These are phyloP conservation scores for Troides aeacus DNA, from an alignment of 2,888 invertebrate species.

Conservation along the genomic window DNA sequence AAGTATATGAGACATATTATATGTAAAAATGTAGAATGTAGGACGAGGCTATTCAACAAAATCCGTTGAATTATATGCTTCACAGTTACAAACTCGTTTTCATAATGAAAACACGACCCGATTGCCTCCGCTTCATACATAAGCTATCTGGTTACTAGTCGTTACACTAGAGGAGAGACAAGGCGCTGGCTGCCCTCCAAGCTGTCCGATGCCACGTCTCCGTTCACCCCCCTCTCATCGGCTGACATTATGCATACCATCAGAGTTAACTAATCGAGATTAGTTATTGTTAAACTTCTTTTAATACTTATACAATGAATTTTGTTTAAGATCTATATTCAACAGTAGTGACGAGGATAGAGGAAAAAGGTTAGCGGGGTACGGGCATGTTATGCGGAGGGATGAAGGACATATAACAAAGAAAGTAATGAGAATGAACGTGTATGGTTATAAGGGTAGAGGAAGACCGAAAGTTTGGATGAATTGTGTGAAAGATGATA, in stretches of 20 bases:
- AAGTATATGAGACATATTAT: no score
- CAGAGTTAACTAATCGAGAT: constrained; percentile 1
- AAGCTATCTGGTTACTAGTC: constrained; percentile 23
- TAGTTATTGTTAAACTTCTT: constrained; percentile 11
- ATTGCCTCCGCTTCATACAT: constrained; percentile 37
- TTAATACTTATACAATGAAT: not conserved
- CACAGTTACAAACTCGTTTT: constrained; percentile 35
- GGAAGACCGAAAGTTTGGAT: no score
- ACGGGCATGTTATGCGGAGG: no score
- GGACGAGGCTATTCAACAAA: not conserved
- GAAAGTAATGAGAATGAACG: no score
- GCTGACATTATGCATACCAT: constrained; percentile 22
- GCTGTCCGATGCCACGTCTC: constrained; percentile 17
- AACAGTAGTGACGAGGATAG: no score
- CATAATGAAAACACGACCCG: constrained; percentile 48
- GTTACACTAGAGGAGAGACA: constrained; percentile 20
- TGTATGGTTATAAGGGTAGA: no score
- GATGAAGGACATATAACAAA: no score
- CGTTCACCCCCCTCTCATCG: constrained; percentile 8
- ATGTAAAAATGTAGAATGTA: no score
- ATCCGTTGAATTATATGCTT: constrained; percentile 6
- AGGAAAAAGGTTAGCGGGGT: no score
- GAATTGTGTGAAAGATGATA: no score
- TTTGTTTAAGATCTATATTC: not conserved
- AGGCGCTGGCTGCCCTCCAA: constrained; percentile 26